phyloP scores from a whole-genome alignment of 2,797 vertebrate species.

The Alcedo quadribrachys region DNA sequence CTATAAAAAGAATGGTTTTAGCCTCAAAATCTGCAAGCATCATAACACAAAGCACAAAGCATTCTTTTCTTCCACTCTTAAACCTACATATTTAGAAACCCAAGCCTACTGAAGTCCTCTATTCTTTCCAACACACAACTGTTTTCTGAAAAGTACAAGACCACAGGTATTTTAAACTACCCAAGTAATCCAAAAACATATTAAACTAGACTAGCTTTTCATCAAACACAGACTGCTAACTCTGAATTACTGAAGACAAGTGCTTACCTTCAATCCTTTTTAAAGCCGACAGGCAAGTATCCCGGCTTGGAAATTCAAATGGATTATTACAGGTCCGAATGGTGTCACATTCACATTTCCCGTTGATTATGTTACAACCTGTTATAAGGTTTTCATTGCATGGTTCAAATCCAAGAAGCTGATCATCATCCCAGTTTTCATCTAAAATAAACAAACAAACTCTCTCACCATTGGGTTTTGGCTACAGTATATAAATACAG shows the following conservation, averaged over 20 bases:
- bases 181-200: not conserved
- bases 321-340: conserved; percentile 90
- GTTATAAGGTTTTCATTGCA: conserved; percentile 93
- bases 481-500: not conserved
- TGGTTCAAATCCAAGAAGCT: conserved; percentile 90
- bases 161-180: not conserved
- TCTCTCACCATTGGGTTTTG: not conserved
- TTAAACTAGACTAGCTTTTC: not conserved
- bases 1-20: not conserved
- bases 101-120: not conserved
- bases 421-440: conserved; percentile 92
- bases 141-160: not conserved
- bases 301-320: conserved; percentile 89
- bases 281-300: conserved; percentile 82
- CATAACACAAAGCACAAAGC: not conserved
- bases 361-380: conserved; percentile 92
- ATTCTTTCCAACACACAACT: not conserved
- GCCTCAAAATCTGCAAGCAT: not conserved
- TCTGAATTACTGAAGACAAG: conserved; percentile 18
- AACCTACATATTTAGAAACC: not conserved
- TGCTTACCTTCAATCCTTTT: conserved; percentile 90
- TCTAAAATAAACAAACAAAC: conserved; percentile 80
- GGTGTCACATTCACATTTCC: conserved; percentile 88
- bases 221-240: not conserved
- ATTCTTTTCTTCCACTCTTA: not conserved